Base-by-base conservation (phyloP, 2,113 vertebrate species). In the Esox niger region DNA sequence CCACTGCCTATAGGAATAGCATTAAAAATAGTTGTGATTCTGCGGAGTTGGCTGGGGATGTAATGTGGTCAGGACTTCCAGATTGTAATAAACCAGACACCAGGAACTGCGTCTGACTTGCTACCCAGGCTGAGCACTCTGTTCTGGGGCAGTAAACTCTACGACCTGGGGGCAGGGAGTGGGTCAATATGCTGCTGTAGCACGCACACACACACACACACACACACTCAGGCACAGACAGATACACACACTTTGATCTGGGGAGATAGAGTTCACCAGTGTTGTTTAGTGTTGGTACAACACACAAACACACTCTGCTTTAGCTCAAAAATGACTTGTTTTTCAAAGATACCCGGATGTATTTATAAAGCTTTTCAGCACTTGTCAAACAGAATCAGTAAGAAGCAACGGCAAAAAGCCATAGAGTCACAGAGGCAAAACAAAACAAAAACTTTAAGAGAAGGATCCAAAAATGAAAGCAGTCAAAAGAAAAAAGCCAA, bases 1-100 rank as follows among this genome's bases (percentile, higher is more conserved):
- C 32, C 4, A 62, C 32, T 27, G 33, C 6, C 30, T 70, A 70
- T 56, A 47, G 21, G 69, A 62, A 76, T 54, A 55, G 61, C 69
- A 35, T 71, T 62, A 33, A 32, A 70, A 79, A 72, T 57, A 69
- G 43, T 72, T 71, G 76, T 9, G 55, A 46, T 47, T 52, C 70
- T 55, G 38, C 64, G 55, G 62, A 56, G 70, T 83, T 62, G 3
- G 64, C 63, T 64, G 4, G 56, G 54, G 76, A 76, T 75, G 69
- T 74, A 43, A 76, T 70, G 59, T 79, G 81, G 72, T 79, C 69
- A 79, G 49, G 73, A 68, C 78, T 79, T 82, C 68, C 81, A 78
- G 67, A 66, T 21, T 27, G 43, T 52, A 69, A 26, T 69, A 74
- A 76, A 71, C 61, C 65, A 81, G 73, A 78, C 77, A 74, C 74